phyloP scores from a whole-genome alignment of 2,797 vertebrate species.

The Coccyzus lansbergi region DNA sequence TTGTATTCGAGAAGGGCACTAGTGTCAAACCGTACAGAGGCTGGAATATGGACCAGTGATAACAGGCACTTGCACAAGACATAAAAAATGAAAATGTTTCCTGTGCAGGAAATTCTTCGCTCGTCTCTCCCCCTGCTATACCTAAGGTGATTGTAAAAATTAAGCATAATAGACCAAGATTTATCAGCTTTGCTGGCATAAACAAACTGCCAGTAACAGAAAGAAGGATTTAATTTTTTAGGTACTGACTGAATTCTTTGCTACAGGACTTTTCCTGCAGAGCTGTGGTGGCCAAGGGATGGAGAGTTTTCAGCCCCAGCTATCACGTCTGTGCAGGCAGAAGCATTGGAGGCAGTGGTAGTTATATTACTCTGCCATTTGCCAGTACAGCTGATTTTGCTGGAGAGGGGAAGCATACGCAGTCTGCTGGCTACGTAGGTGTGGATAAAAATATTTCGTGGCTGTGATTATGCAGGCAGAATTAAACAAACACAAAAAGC shows the following conservation, averaged over 20 bases:
- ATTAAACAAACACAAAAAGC: background rate
- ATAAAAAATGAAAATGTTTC: background rate
- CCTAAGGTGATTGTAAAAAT: background rate
- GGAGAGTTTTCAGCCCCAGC: background rate
- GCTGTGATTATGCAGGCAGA: background rate
- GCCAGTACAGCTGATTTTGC: background rate
- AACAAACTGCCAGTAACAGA: background rate
- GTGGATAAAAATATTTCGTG: background rate
- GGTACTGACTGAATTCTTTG: background rate
- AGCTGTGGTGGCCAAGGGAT: background rate
- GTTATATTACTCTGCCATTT: background rate
- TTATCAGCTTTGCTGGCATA: background rate
- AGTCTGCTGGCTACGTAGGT: background rate
- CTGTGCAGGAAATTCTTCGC: background rate
- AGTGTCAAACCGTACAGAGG: background rate
- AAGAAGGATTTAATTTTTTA: background rate
- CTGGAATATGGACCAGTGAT: background rate
- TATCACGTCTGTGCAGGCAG: background rate
- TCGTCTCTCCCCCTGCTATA: background rate
- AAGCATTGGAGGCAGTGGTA: background rate
- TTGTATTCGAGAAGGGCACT: background rate
- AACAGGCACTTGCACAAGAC: background rate
- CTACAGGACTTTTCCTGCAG: background rate
- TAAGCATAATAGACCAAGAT: background rate
- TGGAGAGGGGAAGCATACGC: background rate